phyloP scores from a whole-genome alignment of 2,113 vertebrate species.

The Oenanthe oenanthe region DNA sequence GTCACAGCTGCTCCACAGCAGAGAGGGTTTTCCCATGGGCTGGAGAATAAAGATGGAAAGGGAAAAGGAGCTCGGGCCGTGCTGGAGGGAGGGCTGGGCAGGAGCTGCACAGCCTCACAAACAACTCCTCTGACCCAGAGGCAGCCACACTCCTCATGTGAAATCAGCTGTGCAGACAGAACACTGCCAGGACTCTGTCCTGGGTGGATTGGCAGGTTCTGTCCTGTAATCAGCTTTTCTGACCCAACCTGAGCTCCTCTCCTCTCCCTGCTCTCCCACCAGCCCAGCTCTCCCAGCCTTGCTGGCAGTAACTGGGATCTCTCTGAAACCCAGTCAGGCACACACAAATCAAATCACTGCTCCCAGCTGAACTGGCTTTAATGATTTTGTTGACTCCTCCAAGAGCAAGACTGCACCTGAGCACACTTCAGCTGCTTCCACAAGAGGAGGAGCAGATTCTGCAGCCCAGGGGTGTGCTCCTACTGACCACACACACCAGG shows the following conservation, averaged over 20 bases:
- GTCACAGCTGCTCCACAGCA: neutral
- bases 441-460: rapidly evolving
- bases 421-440: neutral
- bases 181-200: neutral
- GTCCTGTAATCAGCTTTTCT: neutral
- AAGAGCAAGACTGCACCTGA: neutral
- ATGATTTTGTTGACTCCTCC: neutral
- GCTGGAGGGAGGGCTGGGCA: neutral
- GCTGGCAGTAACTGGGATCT: neutral
- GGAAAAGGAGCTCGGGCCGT: neutral
- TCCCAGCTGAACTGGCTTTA: neutral
- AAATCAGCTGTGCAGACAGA: neutral
- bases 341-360: neutral
- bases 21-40: neutral
- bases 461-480: neutral
- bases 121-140: rapidly evolving
- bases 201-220: neutral
- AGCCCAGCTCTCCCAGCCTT: neutral
- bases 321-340: rapidly evolving
- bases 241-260: neutral
- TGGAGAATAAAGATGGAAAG: neutral
- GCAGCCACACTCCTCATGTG: rapidly evolving
- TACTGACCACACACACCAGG: neutral
- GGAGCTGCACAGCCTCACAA: neutral
- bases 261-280: too few relatives aligned